Conservation (phyloP, 2,797 vertebrate species). For the Tadarida brasiliensis region DNA sequence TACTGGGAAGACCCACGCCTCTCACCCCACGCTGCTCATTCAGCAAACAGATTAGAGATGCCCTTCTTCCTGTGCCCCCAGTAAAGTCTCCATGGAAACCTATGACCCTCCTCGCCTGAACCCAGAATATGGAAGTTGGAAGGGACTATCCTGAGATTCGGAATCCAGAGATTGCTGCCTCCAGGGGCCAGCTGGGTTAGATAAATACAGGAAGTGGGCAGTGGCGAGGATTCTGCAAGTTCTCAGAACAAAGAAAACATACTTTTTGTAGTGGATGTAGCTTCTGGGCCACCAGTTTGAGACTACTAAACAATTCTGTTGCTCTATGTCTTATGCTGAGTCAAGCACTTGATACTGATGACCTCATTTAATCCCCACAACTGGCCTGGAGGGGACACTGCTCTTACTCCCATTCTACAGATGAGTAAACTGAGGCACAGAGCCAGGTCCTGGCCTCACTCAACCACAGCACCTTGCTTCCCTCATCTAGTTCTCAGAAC, state of each 20-base stretch:
- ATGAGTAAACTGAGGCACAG: background rate
- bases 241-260: background rate
- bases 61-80: background rate
- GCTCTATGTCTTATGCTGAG: fast-evolving
- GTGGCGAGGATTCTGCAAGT: background rate
- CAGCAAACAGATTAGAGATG: background rate
- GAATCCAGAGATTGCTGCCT: background rate
- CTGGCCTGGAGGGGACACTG: fast-evolving
- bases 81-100: background rate
- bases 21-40: background rate
- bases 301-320: background rate
- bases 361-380: background rate
- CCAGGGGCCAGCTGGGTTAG: background rate
- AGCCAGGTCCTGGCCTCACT: background rate
- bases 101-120: background rate
- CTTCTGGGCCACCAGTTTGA: background rate
- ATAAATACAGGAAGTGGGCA: background rate
- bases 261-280: background rate
- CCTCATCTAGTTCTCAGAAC: background rate
- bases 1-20: too few species aligned
- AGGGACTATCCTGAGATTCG: background rate
- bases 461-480: fast-evolving
- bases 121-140: background rate
- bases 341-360: background rate
- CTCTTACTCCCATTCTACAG: background rate